These are phyloP conservation scores for Picus viridis DNA, from an alignment of 2,797 vertebrate species.

Conservation along the genomic window DNA sequence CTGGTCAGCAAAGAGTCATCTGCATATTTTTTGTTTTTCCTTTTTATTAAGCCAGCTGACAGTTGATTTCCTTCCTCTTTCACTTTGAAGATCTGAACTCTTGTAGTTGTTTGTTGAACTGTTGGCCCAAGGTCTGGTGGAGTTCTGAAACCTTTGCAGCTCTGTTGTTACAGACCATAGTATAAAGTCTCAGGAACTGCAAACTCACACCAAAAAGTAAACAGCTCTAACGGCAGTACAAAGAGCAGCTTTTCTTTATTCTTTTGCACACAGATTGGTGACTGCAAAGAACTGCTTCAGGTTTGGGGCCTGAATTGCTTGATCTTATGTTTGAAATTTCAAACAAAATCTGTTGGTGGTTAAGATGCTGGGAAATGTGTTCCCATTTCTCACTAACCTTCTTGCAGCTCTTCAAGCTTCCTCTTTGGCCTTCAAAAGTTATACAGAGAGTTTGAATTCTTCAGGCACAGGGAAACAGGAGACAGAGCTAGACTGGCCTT, in stretches of 20 bases:
- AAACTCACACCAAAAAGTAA: conserved; percentile 11
- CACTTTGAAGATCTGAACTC: conserved; percentile 56
- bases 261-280: not conserved
- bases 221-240: conserved; percentile 28
- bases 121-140: conserved; percentile 25
- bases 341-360: not conserved
- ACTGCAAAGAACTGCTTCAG: not conserved
- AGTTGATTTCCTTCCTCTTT: conserved; percentile 66
- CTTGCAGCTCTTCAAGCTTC: not conserved
- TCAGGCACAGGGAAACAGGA: not conserved
- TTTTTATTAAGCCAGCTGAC: not conserved
- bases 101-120: conserved; percentile 64
- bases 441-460: not conserved
- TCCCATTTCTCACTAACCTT: not conserved
- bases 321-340: conserved; percentile 3
- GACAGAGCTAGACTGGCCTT: not conserved
- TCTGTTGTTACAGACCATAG: conserved; percentile 17
- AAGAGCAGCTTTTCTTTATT: conserved; percentile 42
- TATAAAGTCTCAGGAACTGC: conserved; percentile 58
- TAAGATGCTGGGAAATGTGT: not conserved
- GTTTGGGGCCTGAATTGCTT: not conserved
- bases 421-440: not conserved
- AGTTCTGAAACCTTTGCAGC: conserved; percentile 40
- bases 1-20: not conserved
- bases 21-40: not conserved